Conservation (phyloP, 2,797 vertebrate genomes). For the Dermochelys coriacea region DNA sequence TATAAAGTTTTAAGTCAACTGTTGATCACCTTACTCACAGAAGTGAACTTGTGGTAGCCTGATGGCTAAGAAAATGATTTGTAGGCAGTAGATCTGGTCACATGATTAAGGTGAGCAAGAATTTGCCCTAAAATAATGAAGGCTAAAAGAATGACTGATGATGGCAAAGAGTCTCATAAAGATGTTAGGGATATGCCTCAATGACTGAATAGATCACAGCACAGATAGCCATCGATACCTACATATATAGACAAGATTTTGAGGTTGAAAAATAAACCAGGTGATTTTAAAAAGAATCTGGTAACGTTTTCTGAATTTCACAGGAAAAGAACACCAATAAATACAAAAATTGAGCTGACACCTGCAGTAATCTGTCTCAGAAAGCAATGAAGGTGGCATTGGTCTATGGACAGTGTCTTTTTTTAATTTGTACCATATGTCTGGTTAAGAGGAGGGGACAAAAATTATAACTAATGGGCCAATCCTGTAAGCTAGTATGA, state of each 20-base stretch:
- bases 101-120: neutral
- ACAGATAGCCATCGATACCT: neutral
- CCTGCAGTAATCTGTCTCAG: too few relatives aligned
- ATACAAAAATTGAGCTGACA: neutral
- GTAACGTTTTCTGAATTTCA: neutral
- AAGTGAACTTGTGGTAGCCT: neutral
- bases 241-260: fast-evolving
- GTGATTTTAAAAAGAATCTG: neutral
- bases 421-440: too few relatives aligned
- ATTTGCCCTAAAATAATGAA: neutral
- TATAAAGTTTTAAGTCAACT: neutral
- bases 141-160: neutral
- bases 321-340: neutral
- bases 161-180: neutral
- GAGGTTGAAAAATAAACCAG: neutral
- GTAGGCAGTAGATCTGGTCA: neutral
- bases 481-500: fast-evolving
- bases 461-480: neutral
- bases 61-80: neutral
- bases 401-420: too few relatives aligned
- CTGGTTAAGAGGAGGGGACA: neutral
- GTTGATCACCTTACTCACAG: neutral
- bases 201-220: neutral
- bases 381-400: too few relatives aligned
- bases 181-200: neutral